These are phyloP conservation scores for Acipenser ruthenus DNA, from an alignment of 2,797 vertebrate species.

Conservation along the genomic window DNA sequence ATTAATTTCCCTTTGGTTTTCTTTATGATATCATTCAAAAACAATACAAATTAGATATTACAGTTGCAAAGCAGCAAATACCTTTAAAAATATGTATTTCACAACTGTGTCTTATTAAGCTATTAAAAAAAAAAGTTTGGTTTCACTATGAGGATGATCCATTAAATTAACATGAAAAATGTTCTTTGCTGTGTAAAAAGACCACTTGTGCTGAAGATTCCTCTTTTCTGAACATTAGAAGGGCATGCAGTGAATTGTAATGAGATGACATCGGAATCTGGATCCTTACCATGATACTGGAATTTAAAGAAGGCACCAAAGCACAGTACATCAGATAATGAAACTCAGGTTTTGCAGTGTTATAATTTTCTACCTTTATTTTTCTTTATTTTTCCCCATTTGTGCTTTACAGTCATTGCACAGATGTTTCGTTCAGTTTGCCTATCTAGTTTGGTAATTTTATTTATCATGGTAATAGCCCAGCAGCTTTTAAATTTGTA, in stretches of 20 bases:
- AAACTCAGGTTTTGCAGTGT: neutral
- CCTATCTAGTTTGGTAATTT: neutral
- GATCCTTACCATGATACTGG: neutral
- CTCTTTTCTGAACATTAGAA: constrained; percentile 6
- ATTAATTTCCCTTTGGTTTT: neutral
- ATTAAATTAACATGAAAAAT: constrained; percentile 7
- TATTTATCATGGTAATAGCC: neutral
- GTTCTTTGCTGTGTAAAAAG: neutral
- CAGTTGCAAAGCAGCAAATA: no score
- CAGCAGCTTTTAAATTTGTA: neutral
- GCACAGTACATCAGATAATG: neutral
- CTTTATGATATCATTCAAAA: no score
- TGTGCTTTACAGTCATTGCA: neutral
- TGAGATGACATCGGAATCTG: neutral
- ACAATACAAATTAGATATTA: neutral
- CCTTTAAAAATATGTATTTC: no score
- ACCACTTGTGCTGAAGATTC: constrained; percentile 13
- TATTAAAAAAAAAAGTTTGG: neutral
- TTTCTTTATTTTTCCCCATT: neutral
- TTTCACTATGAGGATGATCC: neutral
- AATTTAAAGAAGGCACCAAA: constrained; percentile 12
- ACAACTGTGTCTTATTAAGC: no score
- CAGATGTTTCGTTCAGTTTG: neutral
- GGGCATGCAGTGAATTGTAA: constrained; percentile 10
- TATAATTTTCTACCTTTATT: neutral